Evolutionary conservation across 2,113 vertebrate species (phyloP), one percentile per base, ranked within the genome.

Genomic region (Pterocles burchelli): DNA sequence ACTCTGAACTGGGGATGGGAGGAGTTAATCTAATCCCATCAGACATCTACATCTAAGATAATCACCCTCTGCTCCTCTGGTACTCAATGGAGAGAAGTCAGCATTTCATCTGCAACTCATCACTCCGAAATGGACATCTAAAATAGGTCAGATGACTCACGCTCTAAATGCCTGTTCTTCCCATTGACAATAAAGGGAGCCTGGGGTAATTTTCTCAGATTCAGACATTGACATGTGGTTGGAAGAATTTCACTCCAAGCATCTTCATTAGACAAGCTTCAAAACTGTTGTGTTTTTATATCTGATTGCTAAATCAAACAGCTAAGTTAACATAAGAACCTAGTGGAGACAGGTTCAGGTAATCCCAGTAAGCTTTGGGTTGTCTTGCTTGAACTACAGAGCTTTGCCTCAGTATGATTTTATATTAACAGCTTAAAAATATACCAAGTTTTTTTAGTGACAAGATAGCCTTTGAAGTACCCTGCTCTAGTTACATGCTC

Each of bases 131-230:
- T 22, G 59, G 72, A 92, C 72, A 90, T 66, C 72, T 62, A 62
- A 96, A 96, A 79, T 79, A 93, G 90, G 85, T 81, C 94, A 91
- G 70, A 94, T 91, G 94, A 95, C 49, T 96, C 95, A 95, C 41
- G 28, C 36, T 45, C 55, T 77, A 38, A 93, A 85, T 59, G 86
- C 38, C 48, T 89, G 45, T 41, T 94, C 66, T 93, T 85, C 82
- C 36, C 85, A 68, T 36, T 65, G 33, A 95, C 85, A 91, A 91
- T 79, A 91, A 84, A 89, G 43, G 31, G 57, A 94, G 82, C 58
- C 82, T 93, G 88, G 59, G 77, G 41, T 73, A 36, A 93, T 95
- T 83, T 90, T 85, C 88, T 93, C 82, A 78, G 38, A 94, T 89
- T 94, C 70, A 89, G 74, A 61, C 66, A 89, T 5, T 89, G 70